Evolutionary conservation across 2,113 vertebrate species (phyloP), one percentile per base, ranked within the genome.

Genomic region (Ceratotherium simum): DNA sequence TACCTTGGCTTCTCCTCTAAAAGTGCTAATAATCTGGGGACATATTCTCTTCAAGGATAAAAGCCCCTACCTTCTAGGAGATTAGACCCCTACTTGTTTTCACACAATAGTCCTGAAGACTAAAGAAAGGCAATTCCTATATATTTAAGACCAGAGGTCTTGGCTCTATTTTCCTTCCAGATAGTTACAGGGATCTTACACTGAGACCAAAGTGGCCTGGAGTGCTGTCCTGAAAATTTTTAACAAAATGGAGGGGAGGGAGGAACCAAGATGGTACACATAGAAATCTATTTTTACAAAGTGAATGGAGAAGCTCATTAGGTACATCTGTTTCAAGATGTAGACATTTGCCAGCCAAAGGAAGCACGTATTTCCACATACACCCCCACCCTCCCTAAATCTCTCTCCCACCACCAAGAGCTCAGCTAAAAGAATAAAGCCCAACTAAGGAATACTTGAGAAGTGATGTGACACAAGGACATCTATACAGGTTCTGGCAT

Each of bases 1-100:
- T 90, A 98, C 97, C 97, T 98, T 98, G 97, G 97, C 97, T 98
- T 98, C 97, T 98, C 97, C 97, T 96, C 97, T 97, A 98, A 98
- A 98, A 98, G 98, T 98, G 98, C 98, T 98, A 98, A 97, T 97
- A 97, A 97, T 97, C 88, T 81, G 91, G 97, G 97, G 98, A 97
- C 97, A 97, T 96, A 96, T 13, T 98, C 96, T 98, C 97, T 97
- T 97, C 90, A 97, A 97, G 94, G 96, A 96, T 98, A 96, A 97
- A 97, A 97, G 92, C 83, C 98, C 98, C 97, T 97, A 96, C 70
- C 90, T 97, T 95, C 97, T 98, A 96, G 97, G 98, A 98, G 98
- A 97, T 97, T 95, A 97, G 92, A 97, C 97, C 92, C 97, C 97
- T 97, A 98, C 96, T 97, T 96, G 87, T 97, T 97, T 98, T 96